Conservation (phyloP, 92 coral and sea anemone species). For the Blastomussa wellsi region DNA sequence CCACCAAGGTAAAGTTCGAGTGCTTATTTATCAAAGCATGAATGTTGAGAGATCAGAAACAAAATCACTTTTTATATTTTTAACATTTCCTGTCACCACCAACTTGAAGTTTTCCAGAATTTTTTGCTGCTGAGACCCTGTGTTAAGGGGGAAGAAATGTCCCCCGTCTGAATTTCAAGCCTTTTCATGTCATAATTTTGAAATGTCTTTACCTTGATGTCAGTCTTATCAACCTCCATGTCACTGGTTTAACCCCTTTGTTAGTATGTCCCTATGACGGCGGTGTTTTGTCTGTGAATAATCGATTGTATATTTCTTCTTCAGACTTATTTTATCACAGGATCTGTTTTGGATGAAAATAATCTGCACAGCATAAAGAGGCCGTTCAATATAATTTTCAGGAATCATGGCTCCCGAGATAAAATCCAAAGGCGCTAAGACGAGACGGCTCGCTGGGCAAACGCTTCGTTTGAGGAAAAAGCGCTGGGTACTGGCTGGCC, state of each 20-base stretch:
- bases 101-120: neutral
- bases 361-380: neutral
- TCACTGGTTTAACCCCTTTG: no score
- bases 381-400: neutral
- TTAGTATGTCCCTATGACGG: no score
- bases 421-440: conserved; percentile 18
- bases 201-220: no score
- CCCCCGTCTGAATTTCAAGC: no score
- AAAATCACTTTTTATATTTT: neutral
- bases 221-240: no score
- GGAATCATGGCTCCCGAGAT: conserved; percentile 30
- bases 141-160: no score
- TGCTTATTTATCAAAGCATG: neutral
- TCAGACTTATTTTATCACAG: neutral
- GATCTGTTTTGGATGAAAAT: neutral
- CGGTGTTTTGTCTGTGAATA: no score
- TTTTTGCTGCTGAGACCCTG: no score
- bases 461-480: conserved; percentile 32
- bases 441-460: conserved; percentile 20
- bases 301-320: neutral
- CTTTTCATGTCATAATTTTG: no score
- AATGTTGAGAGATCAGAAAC: neutral
- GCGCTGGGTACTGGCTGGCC: conserved; percentile 29
- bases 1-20: neutral
- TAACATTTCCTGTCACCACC: neutral